phyloP scores from a whole-genome alignment of 2,113 vertebrate genomes.

The Orientallactaga bullata region DNA sequence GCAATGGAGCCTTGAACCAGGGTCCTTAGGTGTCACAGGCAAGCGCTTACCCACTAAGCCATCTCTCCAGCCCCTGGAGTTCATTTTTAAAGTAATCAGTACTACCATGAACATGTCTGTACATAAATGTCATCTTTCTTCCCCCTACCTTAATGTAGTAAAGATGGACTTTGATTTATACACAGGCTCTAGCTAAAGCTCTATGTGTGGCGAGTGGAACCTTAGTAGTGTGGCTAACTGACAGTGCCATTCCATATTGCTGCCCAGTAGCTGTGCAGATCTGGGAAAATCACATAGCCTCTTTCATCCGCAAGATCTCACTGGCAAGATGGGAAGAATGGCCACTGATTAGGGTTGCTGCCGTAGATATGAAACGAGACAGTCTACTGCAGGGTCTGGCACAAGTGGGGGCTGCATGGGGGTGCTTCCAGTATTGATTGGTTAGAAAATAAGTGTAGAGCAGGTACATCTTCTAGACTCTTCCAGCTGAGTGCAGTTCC shows the following conservation, averaged over 20 bases:
- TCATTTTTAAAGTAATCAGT: not conserved
- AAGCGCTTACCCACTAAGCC: too few relatives aligned
- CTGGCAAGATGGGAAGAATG: not conserved
- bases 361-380: not conserved
- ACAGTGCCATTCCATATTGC: rapidly evolving
- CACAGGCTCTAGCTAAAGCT: not conserved
- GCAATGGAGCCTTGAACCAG: too few relatives aligned
- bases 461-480: not conserved
- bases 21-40: too few relatives aligned
- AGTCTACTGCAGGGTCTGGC: not conserved
- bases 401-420: not conserved
- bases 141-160: not conserved
- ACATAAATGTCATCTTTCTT: not conserved
- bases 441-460: not conserved
- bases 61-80: not conserved
- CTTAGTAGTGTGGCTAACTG: not conserved
- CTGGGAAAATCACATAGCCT: not conserved
- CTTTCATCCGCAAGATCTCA: not conserved
- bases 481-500: not conserved
- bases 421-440: not conserved
- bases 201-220: not conserved
- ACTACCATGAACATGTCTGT: not conserved
- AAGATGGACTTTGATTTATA: not conserved
- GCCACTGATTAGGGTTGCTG: not conserved
- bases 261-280: not conserved